A percentile compares a stretch with the other conserved stretches of the same genome.
Conservation (phyloP, 1,140 invertebrate species). For the Brachystomella parvula region DNA sequence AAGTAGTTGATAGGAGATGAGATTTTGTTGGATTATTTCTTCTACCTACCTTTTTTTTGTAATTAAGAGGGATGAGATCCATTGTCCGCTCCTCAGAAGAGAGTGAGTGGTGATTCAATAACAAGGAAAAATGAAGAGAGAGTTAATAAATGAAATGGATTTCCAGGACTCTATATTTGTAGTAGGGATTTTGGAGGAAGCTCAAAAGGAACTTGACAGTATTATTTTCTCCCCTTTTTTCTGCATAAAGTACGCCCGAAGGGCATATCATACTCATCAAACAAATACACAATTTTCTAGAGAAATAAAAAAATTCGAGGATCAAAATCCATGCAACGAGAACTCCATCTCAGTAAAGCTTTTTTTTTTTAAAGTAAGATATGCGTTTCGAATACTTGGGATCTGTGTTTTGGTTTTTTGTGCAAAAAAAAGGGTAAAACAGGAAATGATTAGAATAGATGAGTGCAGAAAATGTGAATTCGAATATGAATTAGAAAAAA, state of each 20-base stretch:
- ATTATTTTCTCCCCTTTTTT: constrained; percentile 30
- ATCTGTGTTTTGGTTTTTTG: too few species aligned
- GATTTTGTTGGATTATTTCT: too few species aligned
- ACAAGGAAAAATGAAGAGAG: constrained; percentile 25
- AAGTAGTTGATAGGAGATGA: too few species aligned
- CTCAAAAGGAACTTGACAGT: constrained; percentile 6
- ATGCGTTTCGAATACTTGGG: too few species aligned
- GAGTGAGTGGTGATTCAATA: constrained; percentile 16
- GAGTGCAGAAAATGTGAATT: too few species aligned
- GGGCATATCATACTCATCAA: constrained; percentile 34
- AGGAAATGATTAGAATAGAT: too few species aligned
- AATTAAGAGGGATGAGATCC: not conserved
- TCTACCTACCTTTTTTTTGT: not conserved
- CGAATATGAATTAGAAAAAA: too few species aligned
- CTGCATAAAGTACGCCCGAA: constrained; percentile 33
- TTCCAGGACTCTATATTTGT: constrained; percentile 34
- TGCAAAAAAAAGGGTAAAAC: too few species aligned
- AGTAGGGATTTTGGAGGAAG: constrained; percentile 34
- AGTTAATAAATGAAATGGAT: constrained; percentile 13
- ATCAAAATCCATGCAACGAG: too few species aligned
- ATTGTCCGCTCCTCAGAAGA: constrained; percentile 10
- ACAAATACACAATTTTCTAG: constrained; percentile 10
- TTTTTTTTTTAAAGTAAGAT: too few species aligned
- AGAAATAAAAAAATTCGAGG: not conserved
- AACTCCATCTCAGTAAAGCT: too few species aligned